Base-by-base conservation (phyloP, 2,888 invertebrate genomes). In the Hemithea aestivaria region DNA sequence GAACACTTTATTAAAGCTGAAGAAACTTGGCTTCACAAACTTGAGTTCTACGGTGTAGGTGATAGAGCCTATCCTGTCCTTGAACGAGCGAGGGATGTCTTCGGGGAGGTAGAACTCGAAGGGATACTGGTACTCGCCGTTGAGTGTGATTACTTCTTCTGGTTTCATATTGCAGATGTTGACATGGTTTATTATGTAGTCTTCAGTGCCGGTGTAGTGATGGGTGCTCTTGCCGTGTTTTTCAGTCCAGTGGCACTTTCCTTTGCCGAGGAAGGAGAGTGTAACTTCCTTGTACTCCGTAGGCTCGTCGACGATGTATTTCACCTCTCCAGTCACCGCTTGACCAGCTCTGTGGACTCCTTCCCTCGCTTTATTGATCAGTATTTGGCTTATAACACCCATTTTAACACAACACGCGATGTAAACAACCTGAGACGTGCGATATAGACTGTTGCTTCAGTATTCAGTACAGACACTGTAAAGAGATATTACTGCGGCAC, bases 331-430 rank as follows among this genome's bases (percentile, higher is more conserved):
- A n/a, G 29, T 25, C 9, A 49, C 44, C 11, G 35, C n/a, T 7
- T 45, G 24, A 0, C 48, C 51, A 6, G 48, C 27, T 8, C 40
- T 27, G 28, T 40, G 35, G 0, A 46, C 33, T 7, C 50, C 48
- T 12, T 40, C 41, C 2, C 20, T 25, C 4, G 36, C 11, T 2
- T 29, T 45, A 10, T 42, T 38, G 4, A 40, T 20, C 24, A 45
- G 10, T 45, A 44, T 51, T 21, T 53, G 46, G 22, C 51, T 45
- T 29, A 33, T 11, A 9, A 53, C 45, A 11, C 51, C 45, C 53
- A 53, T 52, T 25, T 28, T 7, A 6, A 9, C 16, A 10, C 7
- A 9, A 21, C 6, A 35, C 12, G 7, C 4, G 1, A 27, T 11
- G 23, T 22, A 37, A 42, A 28, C 16, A 22, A 22, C 11, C 10